Conservation (phyloP, 2,113 vertebrate species). For the Trogon surrucura region DNA sequence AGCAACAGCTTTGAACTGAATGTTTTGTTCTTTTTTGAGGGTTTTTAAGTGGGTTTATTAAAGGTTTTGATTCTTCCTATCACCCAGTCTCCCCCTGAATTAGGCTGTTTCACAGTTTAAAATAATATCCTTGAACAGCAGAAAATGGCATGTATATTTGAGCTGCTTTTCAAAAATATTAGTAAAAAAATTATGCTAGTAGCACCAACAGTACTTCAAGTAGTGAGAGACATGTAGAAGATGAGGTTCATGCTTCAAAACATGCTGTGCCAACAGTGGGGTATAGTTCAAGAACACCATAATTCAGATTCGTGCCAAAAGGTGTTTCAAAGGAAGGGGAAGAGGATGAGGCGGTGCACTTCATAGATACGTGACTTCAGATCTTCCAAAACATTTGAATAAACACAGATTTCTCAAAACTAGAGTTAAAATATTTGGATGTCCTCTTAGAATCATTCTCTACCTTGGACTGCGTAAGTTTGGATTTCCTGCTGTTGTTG, state of each 20-base stretch:
- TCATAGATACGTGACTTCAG: not conserved
- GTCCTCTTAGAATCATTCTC: not conserved
- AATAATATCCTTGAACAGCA: not conserved
- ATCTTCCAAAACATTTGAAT: not conserved
- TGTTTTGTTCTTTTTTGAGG: not conserved
- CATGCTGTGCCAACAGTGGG: not conserved
- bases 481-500: not conserved
- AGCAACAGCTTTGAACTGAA: not conserved
- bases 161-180: not conserved
- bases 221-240: not conserved
- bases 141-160: not conserved
- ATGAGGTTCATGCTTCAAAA: not conserved
- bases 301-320: not conserved
- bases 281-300: not conserved
- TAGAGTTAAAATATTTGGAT: not conserved
- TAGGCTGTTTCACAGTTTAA: not conserved
- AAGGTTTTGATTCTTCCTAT: not conserved
- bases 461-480: not conserved
- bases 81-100: not conserved
- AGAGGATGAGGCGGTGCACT: not conserved
- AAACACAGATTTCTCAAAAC: not conserved
- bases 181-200: not conserved
- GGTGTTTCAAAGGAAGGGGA: not conserved
- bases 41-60: not conserved
- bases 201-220: not conserved